Conservation (phyloP, 2,888 invertebrate species). For the Rotaria socialis region DNA sequence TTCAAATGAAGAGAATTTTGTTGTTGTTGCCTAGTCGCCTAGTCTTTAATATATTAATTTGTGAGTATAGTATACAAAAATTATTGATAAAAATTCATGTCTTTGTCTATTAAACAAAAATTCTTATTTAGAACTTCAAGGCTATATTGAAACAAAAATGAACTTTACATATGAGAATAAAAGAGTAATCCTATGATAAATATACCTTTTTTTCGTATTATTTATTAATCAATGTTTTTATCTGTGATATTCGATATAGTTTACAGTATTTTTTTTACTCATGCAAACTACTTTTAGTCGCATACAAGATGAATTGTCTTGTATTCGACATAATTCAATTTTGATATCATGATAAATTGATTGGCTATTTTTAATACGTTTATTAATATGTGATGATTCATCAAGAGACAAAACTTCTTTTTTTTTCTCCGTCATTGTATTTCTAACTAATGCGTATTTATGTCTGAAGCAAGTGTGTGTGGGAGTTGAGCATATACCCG, state of each 20-base stretch:
- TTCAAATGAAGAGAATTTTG: too few relatives aligned
- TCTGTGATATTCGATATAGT: neutral
- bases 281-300: too few relatives aligned
- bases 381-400: neutral
- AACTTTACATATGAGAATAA: neutral
- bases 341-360: neutral
- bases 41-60: too few relatives aligned
- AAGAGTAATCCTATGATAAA: neutral
- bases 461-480: neutral
- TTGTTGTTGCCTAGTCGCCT: too few relatives aligned
- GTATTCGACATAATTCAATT: neutral
- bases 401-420: neutral
- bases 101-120: neutral
- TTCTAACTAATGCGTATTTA: neutral
- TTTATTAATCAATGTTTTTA: neutral
- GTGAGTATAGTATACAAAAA: too few relatives aligned
- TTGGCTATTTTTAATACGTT: neutral
- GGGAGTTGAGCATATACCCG: neutral
- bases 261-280: neutral
- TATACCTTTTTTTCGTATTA: neutral
- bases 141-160: neutral
- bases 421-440: neutral
- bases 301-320: too few relatives aligned
- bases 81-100: too few relatives aligned
- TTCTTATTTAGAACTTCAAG: neutral